A percentile compares a stretch with the other conserved stretches of the same genome.
These are phyloP conservation scores for Aporrectodea caliginosa DNA, from an alignment of 1,140 invertebrate species.

Conservation along the genomic window DNA sequence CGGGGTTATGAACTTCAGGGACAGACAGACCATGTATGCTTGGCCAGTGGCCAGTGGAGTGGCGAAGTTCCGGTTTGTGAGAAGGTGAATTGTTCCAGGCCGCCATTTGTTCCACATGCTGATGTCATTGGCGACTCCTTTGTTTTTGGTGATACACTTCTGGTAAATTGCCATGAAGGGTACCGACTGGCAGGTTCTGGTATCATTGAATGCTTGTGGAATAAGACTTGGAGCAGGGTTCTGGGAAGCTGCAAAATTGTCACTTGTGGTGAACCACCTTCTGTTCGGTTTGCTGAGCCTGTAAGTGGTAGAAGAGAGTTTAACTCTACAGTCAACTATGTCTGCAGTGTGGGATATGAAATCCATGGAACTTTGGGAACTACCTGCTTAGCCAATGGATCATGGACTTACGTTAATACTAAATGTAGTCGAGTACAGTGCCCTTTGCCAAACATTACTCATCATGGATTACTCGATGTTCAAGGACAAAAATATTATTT, in stretches of 20 bases:
- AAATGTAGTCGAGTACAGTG: neutral
- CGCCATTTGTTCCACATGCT: conserved; percentile 4
- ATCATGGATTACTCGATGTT: neutral
- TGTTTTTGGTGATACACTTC: conserved; percentile 1
- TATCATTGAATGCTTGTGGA: conserved; percentile 13
- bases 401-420: neutral
- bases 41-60: conserved; percentile 79
- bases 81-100: conserved; percentile 58
- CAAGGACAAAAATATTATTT: neutral
- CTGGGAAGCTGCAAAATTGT: neutral
- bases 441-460: neutral
- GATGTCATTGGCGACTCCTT: neutral
- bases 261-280: conserved; percentile 13
- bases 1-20: conserved; percentile 70
- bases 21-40: conserved; percentile 69
- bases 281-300: neutral
- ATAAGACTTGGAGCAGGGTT: neutral
- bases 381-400: neutral
- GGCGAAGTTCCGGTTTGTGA: conserved; percentile 74
- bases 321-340: neutral
- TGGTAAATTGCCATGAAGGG: conserved; percentile 6
- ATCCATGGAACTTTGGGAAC: neutral
- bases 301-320: neutral
- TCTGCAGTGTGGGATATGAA: neutral
- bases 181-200: conserved; percentile 31